Conservation (phyloP, 2,113 vertebrate species). For the Charina bottae region DNA sequence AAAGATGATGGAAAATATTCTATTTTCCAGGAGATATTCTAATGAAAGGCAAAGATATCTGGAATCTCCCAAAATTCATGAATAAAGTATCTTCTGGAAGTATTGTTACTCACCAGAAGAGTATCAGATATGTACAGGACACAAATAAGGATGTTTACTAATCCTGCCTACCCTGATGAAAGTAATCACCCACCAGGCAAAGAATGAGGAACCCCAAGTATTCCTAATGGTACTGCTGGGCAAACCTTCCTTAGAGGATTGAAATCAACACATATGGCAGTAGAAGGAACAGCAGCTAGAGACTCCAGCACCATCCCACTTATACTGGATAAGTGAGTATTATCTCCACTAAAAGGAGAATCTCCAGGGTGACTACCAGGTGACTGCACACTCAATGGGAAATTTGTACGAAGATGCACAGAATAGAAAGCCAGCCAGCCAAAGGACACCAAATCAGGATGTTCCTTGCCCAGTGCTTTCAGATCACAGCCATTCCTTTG, state of each 20-base stretch:
- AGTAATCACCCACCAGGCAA: background rate
- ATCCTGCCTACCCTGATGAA: background rate
- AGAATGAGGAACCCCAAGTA: background rate
- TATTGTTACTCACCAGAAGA: background rate
- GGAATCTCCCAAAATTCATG: background rate
- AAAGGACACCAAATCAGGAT: background rate
- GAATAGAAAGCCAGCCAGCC: background rate
- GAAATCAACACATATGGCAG: background rate
- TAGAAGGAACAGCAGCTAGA: background rate
- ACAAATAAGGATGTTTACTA: background rate
- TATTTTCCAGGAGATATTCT: background rate
- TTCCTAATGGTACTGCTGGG: background rate
- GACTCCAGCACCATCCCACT: background rate
- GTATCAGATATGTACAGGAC: background rate
- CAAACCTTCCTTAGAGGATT: background rate
- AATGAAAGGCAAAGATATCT: background rate
- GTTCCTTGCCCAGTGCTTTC: background rate
- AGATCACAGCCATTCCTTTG: background rate
- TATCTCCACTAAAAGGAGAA: background rate
- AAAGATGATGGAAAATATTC: background rate
- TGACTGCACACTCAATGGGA: background rate
- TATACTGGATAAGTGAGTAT: background rate
- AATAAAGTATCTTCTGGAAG: background rate
- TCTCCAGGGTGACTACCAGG: background rate
- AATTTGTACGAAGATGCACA: too few species aligned